Evolutionary conservation across 2,888 invertebrate genomes (phyloP).

Genomic region (Xanthostigma xanthostigma): DNA sequence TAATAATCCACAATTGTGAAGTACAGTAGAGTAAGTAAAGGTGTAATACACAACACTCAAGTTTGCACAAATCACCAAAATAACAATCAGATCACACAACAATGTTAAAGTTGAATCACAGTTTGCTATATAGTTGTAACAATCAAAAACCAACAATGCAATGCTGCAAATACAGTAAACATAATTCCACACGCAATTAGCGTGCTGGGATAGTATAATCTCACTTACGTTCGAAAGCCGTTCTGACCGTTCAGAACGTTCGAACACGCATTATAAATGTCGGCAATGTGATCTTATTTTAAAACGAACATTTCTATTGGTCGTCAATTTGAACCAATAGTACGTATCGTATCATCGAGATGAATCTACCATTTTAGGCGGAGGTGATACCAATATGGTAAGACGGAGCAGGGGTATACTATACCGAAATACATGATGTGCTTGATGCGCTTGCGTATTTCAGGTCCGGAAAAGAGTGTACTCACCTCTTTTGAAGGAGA

Average conservation of each 20-base stretch:
- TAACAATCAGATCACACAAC: background rate
- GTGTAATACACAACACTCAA: background rate
- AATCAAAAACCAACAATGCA: too few species aligned
- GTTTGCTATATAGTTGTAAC: too few species aligned
- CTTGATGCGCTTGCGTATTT: background rate
- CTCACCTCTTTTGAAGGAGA: background rate
- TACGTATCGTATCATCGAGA: constrained; percentile 29
- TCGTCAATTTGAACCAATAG: constrained; percentile 28
- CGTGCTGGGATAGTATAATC: background rate
- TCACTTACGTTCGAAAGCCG: constrained; percentile 93
- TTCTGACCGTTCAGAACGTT: constrained; percentile 76
- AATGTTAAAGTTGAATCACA: background rate
- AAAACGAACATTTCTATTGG: constrained; percentile 34
- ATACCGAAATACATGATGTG: constrained; percentile 21
- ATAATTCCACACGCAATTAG: background rate
- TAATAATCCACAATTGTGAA: too few species aligned
- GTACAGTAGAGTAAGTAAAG: too few species aligned
- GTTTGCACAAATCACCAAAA: constrained; percentile 2
- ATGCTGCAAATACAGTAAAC: too few species aligned
- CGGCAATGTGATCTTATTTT: constrained; percentile 60
- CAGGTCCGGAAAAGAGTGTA: constrained; percentile 1
- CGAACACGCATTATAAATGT: constrained; percentile 60
- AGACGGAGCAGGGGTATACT: constrained; percentile 16
- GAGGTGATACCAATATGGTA: constrained; percentile 27
- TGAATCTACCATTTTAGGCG: constrained; percentile 49